Conservation (phyloP, 2,888 invertebrate species). For the Drosophila conformis region DNA sequence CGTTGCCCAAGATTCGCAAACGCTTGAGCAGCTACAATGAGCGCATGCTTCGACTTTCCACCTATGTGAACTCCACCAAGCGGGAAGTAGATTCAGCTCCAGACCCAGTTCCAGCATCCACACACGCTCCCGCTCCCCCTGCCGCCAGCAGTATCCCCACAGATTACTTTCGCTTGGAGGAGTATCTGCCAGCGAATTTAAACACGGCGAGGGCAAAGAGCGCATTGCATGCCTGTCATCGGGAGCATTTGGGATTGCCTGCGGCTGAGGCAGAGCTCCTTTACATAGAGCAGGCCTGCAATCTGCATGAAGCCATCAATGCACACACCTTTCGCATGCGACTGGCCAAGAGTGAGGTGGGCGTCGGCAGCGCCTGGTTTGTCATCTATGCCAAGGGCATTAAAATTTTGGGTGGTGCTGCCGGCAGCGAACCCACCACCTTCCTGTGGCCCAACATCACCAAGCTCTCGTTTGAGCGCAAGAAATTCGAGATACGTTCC, state of each 20-base stretch:
- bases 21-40: slow-evolving; percentile 77
- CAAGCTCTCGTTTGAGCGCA: slow-evolving; percentile 97
- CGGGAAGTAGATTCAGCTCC: slow-evolving; percentile 17
- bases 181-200: slow-evolving; percentile 91
- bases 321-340: slow-evolving; percentile 94
- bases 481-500: slow-evolving; percentile 98
- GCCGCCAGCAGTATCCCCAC: slow-evolving; percentile 13
- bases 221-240: slow-evolving; percentile 90
- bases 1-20: slow-evolving; percentile 81
- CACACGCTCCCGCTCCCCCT: slow-evolving; percentile 17
- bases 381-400: slow-evolving; percentile 97
- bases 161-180: slow-evolving; percentile 92
- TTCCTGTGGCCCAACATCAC: slow-evolving; percentile 98
- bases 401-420: slow-evolving; percentile 90
- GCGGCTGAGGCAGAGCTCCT: slow-evolving; percentile 93
- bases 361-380: slow-evolving; percentile 93
- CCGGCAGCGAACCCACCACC: slow-evolving; percentile 88
- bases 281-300: slow-evolving; percentile 95
- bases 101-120: not conserved
- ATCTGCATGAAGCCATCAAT: slow-evolving; percentile 93
- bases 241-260: slow-evolving; percentile 92
- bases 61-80: slow-evolving; percentile 70
- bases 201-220: slow-evolving; percentile 86
- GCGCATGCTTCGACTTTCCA: slow-evolving; percentile 77
- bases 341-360: slow-evolving; percentile 90